Evolutionary conservation across 1,140 invertebrate species (phyloP).

Genomic region (Elysia chlorotica): DNA sequence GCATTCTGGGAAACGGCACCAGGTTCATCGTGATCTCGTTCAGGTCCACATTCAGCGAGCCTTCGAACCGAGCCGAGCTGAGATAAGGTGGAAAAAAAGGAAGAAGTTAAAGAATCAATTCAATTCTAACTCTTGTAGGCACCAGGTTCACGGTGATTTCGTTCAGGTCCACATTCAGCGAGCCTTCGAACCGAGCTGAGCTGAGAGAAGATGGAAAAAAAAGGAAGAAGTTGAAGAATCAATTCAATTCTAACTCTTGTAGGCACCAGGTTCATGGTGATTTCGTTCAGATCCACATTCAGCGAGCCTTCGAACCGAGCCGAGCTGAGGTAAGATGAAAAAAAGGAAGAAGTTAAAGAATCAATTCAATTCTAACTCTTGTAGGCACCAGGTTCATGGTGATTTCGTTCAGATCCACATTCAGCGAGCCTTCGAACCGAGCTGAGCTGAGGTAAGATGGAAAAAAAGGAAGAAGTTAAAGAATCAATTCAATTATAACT

Average conservation of each 20-base stretch:
- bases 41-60: constrained; percentile 63
- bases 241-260: too few species aligned
- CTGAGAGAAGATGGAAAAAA: constrained; percentile 31
- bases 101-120: neutral
- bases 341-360: neutral
- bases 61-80: constrained; percentile 58
- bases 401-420: constrained; percentile 65
- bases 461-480: neutral
- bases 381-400: constrained; percentile 64
- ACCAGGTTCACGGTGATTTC: constrained; percentile 65
- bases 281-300: constrained; percentile 65
- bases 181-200: constrained; percentile 58
- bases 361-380: too few species aligned
- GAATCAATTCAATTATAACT: too few species aligned
- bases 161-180: constrained; percentile 64
- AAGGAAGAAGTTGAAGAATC: neutral
- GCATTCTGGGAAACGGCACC: constrained; percentile 62
- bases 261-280: constrained; percentile 64
- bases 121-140: too few species aligned
- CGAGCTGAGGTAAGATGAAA: constrained; percentile 47
- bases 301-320: constrained; percentile 59
- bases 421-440: constrained; percentile 59
- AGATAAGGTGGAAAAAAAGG: constrained; percentile 16
- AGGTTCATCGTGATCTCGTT: constrained; percentile 65
- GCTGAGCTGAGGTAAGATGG: constrained; percentile 46